Base-by-base conservation (phyloP, 2,113 vertebrate species). In the Columba livia region DNA sequence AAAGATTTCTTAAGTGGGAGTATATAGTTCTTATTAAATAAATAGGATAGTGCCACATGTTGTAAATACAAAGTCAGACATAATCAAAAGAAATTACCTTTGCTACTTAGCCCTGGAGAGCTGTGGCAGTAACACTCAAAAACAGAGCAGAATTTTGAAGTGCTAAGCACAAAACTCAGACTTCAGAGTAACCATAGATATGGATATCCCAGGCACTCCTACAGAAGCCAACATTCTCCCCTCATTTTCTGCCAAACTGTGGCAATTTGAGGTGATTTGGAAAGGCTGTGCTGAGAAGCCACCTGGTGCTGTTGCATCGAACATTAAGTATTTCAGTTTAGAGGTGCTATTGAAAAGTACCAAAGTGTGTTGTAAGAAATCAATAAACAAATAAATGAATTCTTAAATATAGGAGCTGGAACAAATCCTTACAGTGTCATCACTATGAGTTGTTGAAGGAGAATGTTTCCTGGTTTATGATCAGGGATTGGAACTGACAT, bases 1-100 rank as follows among this genome's bases (percentile, higher is more conserved):
- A 93, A 86, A 90, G 29, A 44, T 93, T 86, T 94, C 48, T 87
- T 92, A 89, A 87, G 86, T 60, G 44, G 65, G 65, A 88, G 48
- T 60, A 88, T 82, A 77, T 65, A 70, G n/a, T 67, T 79, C 70
- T 86, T 90, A 61, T 83, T 73, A 88, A 94, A 85, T 58, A 93
- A 93, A 88, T 75, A 79, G 31, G 31, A 47, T 19, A n/a, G 54
- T n/a, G 67, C 62, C 42, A 66, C 56, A 53, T 62, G 56, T 31
- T 82, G 61, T 82, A 94, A 93, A 94, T 82, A 65, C 15, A 25
- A 88, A 92, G 65, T 38, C 42, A 84, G 61, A 75, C 53, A 31
- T 34, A 58, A 90, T 70, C 56, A 51, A 84, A 78, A 70, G 60
- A 90, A 94, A 92, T 64, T 0, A 58, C 54, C 60, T 64, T 74